Evolutionary conservation across 2,113 vertebrate species (phyloP).

Genomic region (Barbus barbus): DNA sequence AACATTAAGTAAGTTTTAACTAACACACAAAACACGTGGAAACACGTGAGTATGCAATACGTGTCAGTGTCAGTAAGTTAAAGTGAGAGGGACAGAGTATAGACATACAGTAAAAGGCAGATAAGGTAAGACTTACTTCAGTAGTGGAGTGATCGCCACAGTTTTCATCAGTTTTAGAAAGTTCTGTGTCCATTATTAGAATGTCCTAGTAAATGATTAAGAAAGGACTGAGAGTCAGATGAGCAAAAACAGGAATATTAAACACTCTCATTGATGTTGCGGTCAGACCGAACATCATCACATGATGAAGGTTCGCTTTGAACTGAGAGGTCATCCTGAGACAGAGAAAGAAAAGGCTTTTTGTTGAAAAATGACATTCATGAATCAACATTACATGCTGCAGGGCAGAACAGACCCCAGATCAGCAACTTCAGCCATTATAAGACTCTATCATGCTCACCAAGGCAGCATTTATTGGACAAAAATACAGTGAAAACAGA

Average conservation of each 20-base stretch:
- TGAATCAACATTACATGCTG: background rate
- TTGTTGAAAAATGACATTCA: background rate
- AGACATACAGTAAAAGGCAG: background rate
- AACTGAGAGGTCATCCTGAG: background rate
- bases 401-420: background rate
- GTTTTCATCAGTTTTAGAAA: conserved; percentile 48
- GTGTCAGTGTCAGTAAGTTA: background rate
- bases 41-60: too few species aligned
- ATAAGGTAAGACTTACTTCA: conserved; percentile 8
- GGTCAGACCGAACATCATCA: background rate
- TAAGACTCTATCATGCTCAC: too few species aligned
- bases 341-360: background rate
- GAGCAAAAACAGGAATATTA: background rate
- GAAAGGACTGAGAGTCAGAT: too few species aligned
- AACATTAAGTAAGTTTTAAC: background rate
- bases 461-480: background rate
- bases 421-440: background rate
- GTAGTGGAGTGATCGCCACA: conserved; percentile 42
- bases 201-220: background rate
- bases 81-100: background rate
- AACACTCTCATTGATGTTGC: background rate
- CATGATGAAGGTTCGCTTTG: background rate
- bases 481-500: background rate
- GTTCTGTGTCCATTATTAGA: conserved; percentile 42
- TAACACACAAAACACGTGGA: background rate